Evolutionary conservation across 2,888 invertebrate species (phyloP).

Genomic region (Creontiades dilutus): DNA sequence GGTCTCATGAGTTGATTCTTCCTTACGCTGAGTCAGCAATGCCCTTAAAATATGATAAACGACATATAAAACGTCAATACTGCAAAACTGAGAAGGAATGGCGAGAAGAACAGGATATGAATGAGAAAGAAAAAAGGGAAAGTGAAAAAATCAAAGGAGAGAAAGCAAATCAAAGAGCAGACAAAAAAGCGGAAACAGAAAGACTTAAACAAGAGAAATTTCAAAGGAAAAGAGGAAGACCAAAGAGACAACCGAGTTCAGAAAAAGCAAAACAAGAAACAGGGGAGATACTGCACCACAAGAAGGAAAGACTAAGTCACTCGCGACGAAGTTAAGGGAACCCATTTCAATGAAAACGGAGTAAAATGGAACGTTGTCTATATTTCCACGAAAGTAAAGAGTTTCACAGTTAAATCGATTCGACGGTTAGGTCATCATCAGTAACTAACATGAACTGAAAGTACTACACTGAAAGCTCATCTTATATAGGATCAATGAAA

Average conservation of each 20-base stretch:
- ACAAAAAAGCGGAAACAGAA: not conserved
- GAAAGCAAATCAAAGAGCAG: conserved; percentile 30
- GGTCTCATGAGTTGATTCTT: not conserved
- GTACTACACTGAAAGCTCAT: too few species aligned
- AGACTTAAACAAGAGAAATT: conserved; percentile 4
- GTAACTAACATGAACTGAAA: too few species aligned
- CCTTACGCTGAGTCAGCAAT: not conserved
- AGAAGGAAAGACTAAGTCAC: too few species aligned
- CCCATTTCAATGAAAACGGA: not conserved
- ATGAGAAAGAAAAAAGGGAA: conserved; percentile 44
- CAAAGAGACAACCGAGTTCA: conserved; percentile 4
- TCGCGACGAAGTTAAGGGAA: too few species aligned
- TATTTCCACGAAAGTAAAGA: too few species aligned
- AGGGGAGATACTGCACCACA: not conserved
- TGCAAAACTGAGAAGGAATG: conserved; percentile 34
- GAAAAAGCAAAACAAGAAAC: not conserved
- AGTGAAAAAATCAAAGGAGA: conserved; percentile 38
- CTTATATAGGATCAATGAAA: too few species aligned
- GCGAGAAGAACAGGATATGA: conserved; percentile 17
- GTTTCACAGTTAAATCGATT: too few species aligned
- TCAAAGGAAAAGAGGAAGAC: not conserved
- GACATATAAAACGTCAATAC: not conserved
- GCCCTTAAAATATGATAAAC: not conserved
- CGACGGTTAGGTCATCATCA: too few species aligned
- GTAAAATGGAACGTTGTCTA: not conserved